Base-by-base conservation (phyloP, 2,113 vertebrate genomes). In the Hiodon alosoides region DNA sequence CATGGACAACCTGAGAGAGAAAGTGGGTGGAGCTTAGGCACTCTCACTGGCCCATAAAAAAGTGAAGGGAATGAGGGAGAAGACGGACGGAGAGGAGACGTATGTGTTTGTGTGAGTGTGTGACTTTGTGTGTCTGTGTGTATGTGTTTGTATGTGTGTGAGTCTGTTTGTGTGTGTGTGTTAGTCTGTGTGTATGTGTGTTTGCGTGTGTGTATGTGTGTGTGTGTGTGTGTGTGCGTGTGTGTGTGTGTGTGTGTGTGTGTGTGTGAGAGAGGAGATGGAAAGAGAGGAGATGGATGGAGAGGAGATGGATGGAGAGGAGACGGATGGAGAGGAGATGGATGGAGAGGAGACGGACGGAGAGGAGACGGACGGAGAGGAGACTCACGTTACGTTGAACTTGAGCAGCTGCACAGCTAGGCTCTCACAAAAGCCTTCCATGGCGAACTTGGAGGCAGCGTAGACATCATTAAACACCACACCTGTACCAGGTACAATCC, bases 391-490 rank as follows among this genome's bases (percentile, higher is more conserved):
- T 81, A 92, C 80, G 0, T 91, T 86, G 69, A 92, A 91, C 80
- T 84, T 87, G 14, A 88, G 57, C 3, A 89, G 86, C 59, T 92
- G 91, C 47, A 84, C 82, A 4, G 88, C 87, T 79, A 91, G 67
- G 83, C 89, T 77, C 82, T 91, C 86, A n/a, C 89, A 90, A 81
- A 92, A 91, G 3, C 91, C 90, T 79, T 92, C 89, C 58, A 89
- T 86, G 50, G 91, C 90, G 70, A 92, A 92, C 80, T 91, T 91
- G 16, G 91, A 92, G 3, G 90, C 90, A 9, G 88, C 80, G 0
- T 91, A 91, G 59, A 91, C 83, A 0, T 91, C 89, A 4, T 90
- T 92, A 65, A 91, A 92, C 50, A 86, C 88, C 62, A 91, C 81
- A 54, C 86, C 90, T 92, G 17, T 79, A 75, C 31, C 31, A 31